Evolutionary conservation across 2,113 vertebrate genomes (phyloP), one percentile per base, ranked within the genome.

Genomic region (Perognathus longimembris): DNA sequence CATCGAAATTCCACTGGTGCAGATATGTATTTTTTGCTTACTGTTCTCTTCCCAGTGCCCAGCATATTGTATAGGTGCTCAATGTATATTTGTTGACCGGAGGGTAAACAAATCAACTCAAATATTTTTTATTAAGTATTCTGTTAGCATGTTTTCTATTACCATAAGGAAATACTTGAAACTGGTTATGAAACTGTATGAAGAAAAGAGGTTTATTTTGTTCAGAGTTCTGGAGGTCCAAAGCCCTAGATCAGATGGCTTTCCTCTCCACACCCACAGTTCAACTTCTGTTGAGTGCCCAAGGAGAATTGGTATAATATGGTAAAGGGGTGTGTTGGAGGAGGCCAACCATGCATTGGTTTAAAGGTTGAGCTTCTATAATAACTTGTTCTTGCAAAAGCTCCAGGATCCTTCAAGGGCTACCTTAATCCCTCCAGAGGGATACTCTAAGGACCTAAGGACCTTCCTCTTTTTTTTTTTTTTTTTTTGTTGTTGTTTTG

Each of bases 71-170:
- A 79, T 0, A 90, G 24, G n/a, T 83, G 1, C 63, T 90, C 20
- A 42, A 57, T n/a, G 92, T 76, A 73, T 90, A 24, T 70, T 75
- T 89, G 7, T 3, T 88, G 42, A 85, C 1, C 81, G 70, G 66
- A 88, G 12, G 59, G 71, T 81, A 77, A 95, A 79, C 74, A 32
- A 90, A 82, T 87, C 24, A 92, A 76, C 74, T 93, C 64, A 88
- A 89, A 24, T 78, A 86, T 50, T 54, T 83, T n/a, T 81, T 93
- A 83, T 34, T 74, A 94, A 45, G 28, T 88, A 40, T 9, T 69
- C 11, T 10, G 40, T 28, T 30, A 50, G 22, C 57, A 28, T 24
- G 24, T 40, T 82, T 66, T 57, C 36, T 70, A n/a, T 32, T 75
- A 66, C 20, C 38, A 3, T 42, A 84, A 69, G 79, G 36, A 76